phyloP scores from a whole-genome alignment of 2,113 vertebrate species.

The Oreochromis niloticus region DNA sequence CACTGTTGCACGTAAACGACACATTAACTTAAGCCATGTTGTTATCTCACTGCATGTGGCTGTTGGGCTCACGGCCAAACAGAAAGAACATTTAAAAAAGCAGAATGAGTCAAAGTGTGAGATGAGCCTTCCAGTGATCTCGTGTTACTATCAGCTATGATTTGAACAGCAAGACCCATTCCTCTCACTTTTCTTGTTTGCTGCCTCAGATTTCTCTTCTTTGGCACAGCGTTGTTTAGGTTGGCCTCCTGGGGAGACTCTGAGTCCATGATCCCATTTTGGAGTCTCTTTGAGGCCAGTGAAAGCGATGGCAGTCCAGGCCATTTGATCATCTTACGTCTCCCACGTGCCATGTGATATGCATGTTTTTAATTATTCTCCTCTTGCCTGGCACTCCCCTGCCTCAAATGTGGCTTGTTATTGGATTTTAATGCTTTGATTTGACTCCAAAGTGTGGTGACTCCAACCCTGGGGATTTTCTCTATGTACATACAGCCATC shows the following conservation, averaged over 20 bases:
- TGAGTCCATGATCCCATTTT: constrained; percentile 52
- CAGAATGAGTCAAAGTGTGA: constrained; percentile 20
- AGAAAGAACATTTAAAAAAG: not conserved
- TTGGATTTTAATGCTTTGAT: constrained; percentile 21
- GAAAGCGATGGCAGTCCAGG: constrained; percentile 19
- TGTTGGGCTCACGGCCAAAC: not conserved
- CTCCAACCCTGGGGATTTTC: not conserved
- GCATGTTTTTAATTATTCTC: constrained; percentile 47
- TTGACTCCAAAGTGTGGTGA: not conserved
- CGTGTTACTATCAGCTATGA: constrained; percentile 22
- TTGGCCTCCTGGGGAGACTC: constrained; percentile 53
- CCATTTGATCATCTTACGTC: constrained; percentile 21
- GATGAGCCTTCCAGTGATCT: constrained; percentile 7
- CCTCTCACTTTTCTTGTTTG: constrained; percentile 10
- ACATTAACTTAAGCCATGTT: not conserved
- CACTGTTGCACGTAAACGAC: not conserved
- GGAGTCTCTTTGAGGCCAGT: constrained; percentile 36
- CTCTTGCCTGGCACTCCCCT: not conserved
- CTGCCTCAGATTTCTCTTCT: constrained; percentile 46
- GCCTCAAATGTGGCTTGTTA: constrained; percentile 10
- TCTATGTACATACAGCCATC: not conserved
- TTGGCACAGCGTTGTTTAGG: constrained; percentile 48
- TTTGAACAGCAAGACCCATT: constrained; percentile 5
- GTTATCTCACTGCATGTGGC: constrained; percentile 5
- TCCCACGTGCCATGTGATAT: constrained; percentile 32